Percentiles rank a stretch among this genome's conserved stretches.
These are phyloP conservation scores for Drosophila antonietae DNA, from an alignment of 2,888 invertebrate genomes.

Conservation along the genomic window DNA sequence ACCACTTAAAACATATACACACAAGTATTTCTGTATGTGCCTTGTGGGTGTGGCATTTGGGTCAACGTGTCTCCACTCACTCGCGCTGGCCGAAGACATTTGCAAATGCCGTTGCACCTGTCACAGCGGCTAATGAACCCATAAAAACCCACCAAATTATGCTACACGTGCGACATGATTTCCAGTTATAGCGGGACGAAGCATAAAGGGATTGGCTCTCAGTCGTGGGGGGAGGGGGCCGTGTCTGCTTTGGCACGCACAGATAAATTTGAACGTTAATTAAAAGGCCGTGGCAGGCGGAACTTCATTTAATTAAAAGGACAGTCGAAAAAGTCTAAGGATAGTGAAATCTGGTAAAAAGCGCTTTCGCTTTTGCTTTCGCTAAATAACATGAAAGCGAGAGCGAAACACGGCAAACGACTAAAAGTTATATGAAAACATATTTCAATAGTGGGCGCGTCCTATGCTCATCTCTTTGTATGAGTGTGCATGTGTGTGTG, in stretches of 20 bases:
- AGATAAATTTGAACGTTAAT: slow-evolving; percentile 73
- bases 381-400: slow-evolving; percentile 28
- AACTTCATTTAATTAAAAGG: slow-evolving; percentile 65
- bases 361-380: slow-evolving; percentile 11
- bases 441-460: slow-evolving; percentile 76
- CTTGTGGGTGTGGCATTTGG: slow-evolving; percentile 59
- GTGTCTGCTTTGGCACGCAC: slow-evolving; percentile 42
- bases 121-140: slow-evolving; percentile 75
- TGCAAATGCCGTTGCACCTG: slow-evolving; percentile 46
- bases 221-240: neutral
- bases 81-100: slow-evolving; percentile 16
- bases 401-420: slow-evolving; percentile 38
- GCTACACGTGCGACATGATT: slow-evolving; percentile 74
- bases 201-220: neutral
- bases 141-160: slow-evolving; percentile 65
- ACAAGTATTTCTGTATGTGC: neutral
- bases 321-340: slow-evolving; percentile 28
- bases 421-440: slow-evolving; percentile 67
- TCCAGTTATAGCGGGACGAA: slow-evolving; percentile 10
- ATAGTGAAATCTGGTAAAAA: slow-evolving; percentile 56
- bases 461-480: slow-evolving; percentile 27
- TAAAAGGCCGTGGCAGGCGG: slow-evolving; percentile 55
- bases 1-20: slow-evolving; percentile 60
- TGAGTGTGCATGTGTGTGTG: neutral
- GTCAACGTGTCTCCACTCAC: slow-evolving; percentile 42